Evolutionary conservation across 2,888 invertebrate species (phyloP), one percentile per base, ranked within the genome.

Genomic region (Thera obeliscata): DNA sequence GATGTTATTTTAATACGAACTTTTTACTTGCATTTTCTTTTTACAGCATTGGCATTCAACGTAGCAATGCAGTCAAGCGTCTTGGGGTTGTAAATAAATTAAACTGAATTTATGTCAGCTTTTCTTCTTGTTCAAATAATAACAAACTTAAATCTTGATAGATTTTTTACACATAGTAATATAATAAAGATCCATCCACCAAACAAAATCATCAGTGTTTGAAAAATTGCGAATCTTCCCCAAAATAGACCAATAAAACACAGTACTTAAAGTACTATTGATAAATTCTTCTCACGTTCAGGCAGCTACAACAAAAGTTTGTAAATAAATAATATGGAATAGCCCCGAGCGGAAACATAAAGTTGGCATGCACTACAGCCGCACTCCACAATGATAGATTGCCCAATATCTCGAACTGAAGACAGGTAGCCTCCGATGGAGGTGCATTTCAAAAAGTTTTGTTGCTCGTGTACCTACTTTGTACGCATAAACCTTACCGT

Each of bases 281-380:
- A 58, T 56, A 38, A 43, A 69, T 69, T 65, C 65, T n/a, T 9
- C 7, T 41, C 69, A 69, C 65, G 69, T 66, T 22, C 58, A 12
- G 11, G 46, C 12, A 55, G 58, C 59, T 63, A 64, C 67, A 64
- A 64, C 64, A 66, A 66, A 69, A 69, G 65, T 69, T 69, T 60
- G 62, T 65, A 66, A 62, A 69, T 69, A 69, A 69, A 69, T 69
- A 69, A 69, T 64, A 64, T 56, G 12, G 59, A 69, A 65, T 61
- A 46, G 48, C 52, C 46, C 11, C 41, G 48, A 49, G 55, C 38
- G 66, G 61, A 56, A 55, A 58, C 52, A 61, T 66, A 62, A 62
- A 66, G 58, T 67, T 67, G 62, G 66, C 62, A 59, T 62, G 55
- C 61, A 61, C 66, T 57, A 33, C 41, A 61, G 46, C 66, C 61